Evolutionary conservation across 2,888 invertebrate species (phyloP).

Genomic region (Rhamphomyia laevipes): DNA sequence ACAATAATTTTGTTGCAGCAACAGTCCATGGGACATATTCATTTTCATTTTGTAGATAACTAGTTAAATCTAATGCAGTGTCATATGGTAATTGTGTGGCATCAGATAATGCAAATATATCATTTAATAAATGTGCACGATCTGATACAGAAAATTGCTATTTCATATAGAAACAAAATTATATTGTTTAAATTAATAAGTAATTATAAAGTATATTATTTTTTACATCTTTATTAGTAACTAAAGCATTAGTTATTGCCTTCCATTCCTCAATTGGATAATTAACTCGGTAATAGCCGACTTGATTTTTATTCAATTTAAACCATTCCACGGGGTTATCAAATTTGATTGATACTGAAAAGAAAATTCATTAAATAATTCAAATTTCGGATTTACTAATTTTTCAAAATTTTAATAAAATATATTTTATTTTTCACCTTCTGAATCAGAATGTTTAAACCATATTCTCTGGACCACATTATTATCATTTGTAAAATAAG

Average conservation of each 20-base stretch:
- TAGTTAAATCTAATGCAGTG: conserved; percentile 55
- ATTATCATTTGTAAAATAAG: conserved; percentile 50
- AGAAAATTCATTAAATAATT: too few relatives aligned
- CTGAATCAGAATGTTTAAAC: conserved; percentile 32
- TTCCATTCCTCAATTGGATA: conserved; percentile 61
- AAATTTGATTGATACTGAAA: conserved; percentile 37
- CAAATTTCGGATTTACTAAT: too few relatives aligned
- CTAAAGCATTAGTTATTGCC: conserved; percentile 30
- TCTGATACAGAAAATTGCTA: conserved; percentile 49
- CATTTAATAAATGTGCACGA: conserved; percentile 67
- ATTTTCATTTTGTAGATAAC: conserved; percentile 53
- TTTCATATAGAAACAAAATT: conserved; percentile 1
- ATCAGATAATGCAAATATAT: conserved; percentile 68
- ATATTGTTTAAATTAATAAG: neutral
- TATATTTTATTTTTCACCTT: conserved; percentile 16
- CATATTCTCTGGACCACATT: conserved; percentile 29
- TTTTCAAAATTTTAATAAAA: too few relatives aligned
- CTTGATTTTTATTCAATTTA: conserved; percentile 78
- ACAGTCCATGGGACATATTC: conserved; percentile 70
- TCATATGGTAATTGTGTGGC: conserved; percentile 54
- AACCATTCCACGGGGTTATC: conserved; percentile 49
- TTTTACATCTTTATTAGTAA: conserved; percentile 9
- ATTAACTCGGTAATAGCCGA: conserved; percentile 82
- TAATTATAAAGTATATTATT: neutral
- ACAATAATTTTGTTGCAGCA: conserved; percentile 42